Evolutionary conservation across 64 coral and sea anemone species (phyloP).

Genomic region (Stylophora pistillata): DNA sequence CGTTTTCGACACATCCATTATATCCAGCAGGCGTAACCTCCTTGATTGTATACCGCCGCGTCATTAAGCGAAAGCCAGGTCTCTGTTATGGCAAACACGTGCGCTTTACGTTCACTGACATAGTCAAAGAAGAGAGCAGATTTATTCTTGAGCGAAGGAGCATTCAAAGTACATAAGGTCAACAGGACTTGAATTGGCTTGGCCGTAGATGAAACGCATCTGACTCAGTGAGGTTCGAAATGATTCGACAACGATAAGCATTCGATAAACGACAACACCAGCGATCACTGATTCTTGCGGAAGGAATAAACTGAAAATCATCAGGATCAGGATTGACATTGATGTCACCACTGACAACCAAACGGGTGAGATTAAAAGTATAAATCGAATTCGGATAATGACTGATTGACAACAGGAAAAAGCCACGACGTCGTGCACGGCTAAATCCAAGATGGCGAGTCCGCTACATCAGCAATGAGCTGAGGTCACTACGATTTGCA

Average conservation of each 20-base stretch:
- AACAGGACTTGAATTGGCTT: neutral
- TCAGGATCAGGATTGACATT: conserved; percentile 1
- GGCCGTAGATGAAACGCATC: too few species aligned
- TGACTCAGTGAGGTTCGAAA: neutral
- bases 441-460: too few species aligned
- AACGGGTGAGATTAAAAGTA: too few species aligned
- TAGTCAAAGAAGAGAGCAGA: conserved; percentile 44
- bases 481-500: too few species aligned
- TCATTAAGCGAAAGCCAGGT: conserved; percentile 11
- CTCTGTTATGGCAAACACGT: conserved; percentile 29
- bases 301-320: neutral
- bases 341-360: neutral
- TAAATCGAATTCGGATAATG: too few species aligned
- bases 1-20: conserved; percentile 18
- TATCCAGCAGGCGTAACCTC: conserved; percentile 23
- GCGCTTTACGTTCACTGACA: neutral
- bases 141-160: conserved; percentile 21
- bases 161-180: conserved; percentile 15
- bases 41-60: neutral
- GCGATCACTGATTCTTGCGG: neutral
- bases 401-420: too few species aligned
- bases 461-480: too few species aligned
- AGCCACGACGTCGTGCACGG: too few species aligned
- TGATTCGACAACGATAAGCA: neutral
- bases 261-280: neutral